Base-by-base conservation (phyloP, 2,113 vertebrate species). In the Cottus gobio region DNA sequence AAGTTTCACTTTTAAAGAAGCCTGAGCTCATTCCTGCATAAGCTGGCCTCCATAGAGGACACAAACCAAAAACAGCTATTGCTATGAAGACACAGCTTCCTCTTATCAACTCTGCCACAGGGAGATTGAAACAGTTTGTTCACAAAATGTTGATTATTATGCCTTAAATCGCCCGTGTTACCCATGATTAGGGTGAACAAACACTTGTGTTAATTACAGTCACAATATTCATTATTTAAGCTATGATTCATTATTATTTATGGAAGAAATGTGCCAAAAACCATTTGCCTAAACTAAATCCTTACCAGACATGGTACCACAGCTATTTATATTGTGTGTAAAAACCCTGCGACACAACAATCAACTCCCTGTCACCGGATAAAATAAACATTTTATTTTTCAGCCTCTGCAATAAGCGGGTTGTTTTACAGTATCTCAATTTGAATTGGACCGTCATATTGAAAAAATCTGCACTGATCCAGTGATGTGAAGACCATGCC, bases 171-270 rank as follows among this genome's bases (percentile, higher is more conserved):
- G 86, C 60, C 36, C 28, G 0, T 71, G 71, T 83, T 76, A 74
- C 48, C 73, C 67, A 52, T 62, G 84, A 80, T 79, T 76, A 77
- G 77, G 44, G 48, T n/a, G 60, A 73, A 75, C 82, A 80, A 80
- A 76, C 72, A 63, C 78, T 79, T 73, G 78, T 87, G 75, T 76
- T 90, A 84, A 92, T 92, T 87, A 90, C 71, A 86, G 82, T 64
- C 65, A 75, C 75, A 80, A 81, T 56, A 78, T 80, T 85, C 60
- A 79, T 64, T 52, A 60, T 85, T 89, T 85, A 62, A 48, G 63
- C 56, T 4, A 71, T 77, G 71, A 87, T 75, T 88, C 50, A 80
- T 88, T 73, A 84, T 85, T 85, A 83, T 81, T 82, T 52, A 74
- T 71, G 65, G 56, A 74, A 67, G 15, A 7, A 74, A 54, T 60